phyloP scores from a whole-genome alignment of 1,140 invertebrate species.

The Cherax destructor region DNA sequence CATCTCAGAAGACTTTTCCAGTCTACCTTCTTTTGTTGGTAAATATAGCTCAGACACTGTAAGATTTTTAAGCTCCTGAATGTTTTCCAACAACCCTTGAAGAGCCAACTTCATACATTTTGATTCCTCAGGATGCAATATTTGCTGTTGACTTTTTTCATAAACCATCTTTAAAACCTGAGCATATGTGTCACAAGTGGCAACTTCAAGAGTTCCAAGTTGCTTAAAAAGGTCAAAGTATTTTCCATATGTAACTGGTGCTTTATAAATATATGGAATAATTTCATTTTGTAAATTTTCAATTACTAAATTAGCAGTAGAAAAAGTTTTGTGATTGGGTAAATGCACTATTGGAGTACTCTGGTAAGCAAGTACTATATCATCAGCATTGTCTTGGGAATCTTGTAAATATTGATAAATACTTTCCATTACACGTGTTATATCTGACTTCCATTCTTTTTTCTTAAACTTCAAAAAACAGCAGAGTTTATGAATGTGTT shows the following conservation, averaged over 20 bases:
- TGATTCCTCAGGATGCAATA: slow-evolving; percentile 2
- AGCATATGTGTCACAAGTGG: slow-evolving; percentile 11
- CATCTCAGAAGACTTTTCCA: slow-evolving; percentile 12
- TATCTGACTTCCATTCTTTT: not conserved
- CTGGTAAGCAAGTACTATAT: not conserved
- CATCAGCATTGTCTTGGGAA: not conserved
- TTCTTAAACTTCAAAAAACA: not conserved
- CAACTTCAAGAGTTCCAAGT: not conserved
- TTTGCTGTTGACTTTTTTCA: not conserved
- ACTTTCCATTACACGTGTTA: slow-evolving; percentile 27
- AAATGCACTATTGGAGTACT: slow-evolving; percentile 21
- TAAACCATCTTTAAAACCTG: slow-evolving; percentile 16
- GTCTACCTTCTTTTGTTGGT: not conserved
- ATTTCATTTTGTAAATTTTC: slow-evolving; percentile 17
- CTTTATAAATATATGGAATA: slow-evolving; percentile 17
- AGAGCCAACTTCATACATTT: not conserved
- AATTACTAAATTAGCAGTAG: slow-evolving; percentile 4
- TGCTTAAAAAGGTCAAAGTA: not conserved
- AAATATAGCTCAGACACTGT: slow-evolving; percentile 15
- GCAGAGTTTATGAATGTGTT: slow-evolving; percentile 17
- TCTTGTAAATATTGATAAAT: slow-evolving; percentile 27
- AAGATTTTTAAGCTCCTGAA: not conserved
- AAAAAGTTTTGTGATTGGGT: not conserved
- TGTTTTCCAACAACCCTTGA: not conserved
- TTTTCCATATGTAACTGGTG: slow-evolving; percentile 21